Conservation (phyloP, 2,113 vertebrate species). For the Antigone vipio region DNA sequence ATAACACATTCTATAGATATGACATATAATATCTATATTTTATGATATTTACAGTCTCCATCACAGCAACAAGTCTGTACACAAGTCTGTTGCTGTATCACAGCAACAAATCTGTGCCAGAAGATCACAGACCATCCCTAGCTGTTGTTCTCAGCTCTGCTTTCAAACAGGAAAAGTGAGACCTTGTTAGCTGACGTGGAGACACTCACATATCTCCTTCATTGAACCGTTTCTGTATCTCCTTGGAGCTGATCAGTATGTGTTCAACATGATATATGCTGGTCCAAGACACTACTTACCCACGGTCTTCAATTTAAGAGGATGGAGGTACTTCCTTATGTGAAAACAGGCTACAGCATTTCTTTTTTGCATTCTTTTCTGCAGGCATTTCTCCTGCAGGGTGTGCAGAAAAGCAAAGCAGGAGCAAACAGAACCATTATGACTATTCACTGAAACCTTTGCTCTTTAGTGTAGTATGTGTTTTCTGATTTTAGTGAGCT, state of each 20-base stretch:
- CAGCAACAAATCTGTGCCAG: neutral
- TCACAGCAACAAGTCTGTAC: neutral
- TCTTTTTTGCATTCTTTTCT: neutral
- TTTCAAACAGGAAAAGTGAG: neutral
- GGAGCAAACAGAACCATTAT: neutral
- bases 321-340: neutral
- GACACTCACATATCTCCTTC: neutral
- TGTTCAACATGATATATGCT: neutral
- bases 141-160: neutral
- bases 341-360: neutral
- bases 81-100: neutral
- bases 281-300: neutral
- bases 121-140: neutral
- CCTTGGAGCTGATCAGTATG: neutral
- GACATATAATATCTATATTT: neutral
- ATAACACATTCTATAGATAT: neutral
- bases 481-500: neutral
- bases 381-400: neutral
- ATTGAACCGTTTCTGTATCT: neutral
- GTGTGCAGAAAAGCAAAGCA: neutral
- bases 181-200: fast-evolving
- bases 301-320: neutral
- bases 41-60: neutral
- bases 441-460: neutral
- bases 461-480: neutral